Percentiles rank a stretch among this genome's conserved stretches.
These are phyloP conservation scores for Triplophysa siluroides DNA, from an alignment of 2,113 vertebrate species.

Conservation along the genomic window DNA sequence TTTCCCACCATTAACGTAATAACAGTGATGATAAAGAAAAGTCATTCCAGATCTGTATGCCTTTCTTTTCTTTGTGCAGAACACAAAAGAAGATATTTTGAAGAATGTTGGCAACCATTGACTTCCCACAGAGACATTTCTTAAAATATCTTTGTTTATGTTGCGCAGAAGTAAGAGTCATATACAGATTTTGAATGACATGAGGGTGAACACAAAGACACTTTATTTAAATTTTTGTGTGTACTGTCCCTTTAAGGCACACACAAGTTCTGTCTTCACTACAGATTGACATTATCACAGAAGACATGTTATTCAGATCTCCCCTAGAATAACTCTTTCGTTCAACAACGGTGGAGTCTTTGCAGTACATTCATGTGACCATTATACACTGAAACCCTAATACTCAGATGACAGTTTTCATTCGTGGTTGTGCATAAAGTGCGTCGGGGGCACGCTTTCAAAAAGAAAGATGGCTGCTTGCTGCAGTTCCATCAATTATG, in stretches of 20 bases:
- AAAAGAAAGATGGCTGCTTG: constrained; percentile 62
- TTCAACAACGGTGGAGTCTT: not conserved
- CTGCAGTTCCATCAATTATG: constrained; percentile 74
- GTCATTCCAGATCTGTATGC: too few species aligned
- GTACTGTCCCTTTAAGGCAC: not conserved
- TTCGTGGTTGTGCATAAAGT: constrained; percentile 11
- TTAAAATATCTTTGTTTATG: too few species aligned
- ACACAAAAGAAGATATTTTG: not conserved
- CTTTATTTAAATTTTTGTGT: too few species aligned
- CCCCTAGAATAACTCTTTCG: too few species aligned
- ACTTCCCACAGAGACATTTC: too few species aligned
- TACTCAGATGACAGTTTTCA: not conserved
- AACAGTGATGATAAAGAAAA: not conserved
- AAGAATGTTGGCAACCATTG: not conserved
- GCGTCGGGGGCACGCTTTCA: constrained; percentile 50
- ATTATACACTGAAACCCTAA: not conserved
- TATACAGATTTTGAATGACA: too few species aligned
- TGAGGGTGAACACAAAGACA: too few species aligned
- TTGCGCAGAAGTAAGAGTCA: too few species aligned
- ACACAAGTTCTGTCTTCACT: not conserved
- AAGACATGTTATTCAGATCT: too few species aligned
- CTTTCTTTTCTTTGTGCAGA: too few species aligned
- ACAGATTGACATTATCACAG: not conserved
- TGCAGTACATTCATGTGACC: not conserved
- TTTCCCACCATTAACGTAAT: not conserved